phyloP scores from a whole-genome alignment of 1,140 invertebrate species.

The Saccostrea echinata region DNA sequence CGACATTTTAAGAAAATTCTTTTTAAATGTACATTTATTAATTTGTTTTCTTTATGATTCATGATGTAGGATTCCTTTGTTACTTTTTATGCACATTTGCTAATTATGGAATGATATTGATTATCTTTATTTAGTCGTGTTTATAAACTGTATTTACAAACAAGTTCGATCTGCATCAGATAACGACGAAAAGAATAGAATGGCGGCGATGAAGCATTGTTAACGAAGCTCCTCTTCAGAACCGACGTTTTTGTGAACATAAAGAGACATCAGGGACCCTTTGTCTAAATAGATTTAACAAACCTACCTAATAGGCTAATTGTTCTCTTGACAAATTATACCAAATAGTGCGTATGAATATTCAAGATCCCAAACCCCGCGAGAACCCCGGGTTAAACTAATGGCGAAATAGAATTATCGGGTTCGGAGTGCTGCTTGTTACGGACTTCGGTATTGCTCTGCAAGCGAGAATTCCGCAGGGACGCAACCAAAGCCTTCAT shows the following conservation, averaged over 20 bases:
- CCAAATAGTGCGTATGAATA: slow-evolving; percentile 57
- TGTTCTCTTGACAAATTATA: slow-evolving; percentile 57
- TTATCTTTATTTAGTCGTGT: slow-evolving; percentile 1
- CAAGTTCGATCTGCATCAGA: neutral
- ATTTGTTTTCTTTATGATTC: no score
- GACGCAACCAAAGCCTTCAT: slow-evolving; percentile 44
- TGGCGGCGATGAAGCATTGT: slow-evolving; percentile 3
- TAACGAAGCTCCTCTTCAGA: slow-evolving; percentile 33
- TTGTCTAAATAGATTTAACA: slow-evolving; percentile 60
- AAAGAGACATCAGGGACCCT: slow-evolving; percentile 46
- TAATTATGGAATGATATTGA: neutral
- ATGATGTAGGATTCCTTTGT: no score
- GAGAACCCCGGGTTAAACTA: slow-evolving; percentile 58
- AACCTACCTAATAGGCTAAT: slow-evolving; percentile 60
- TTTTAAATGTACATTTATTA: no score
- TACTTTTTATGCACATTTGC: neutral
- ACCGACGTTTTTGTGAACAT: slow-evolving; percentile 37
- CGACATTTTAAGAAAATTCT: no score
- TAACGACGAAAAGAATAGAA: slow-evolving; percentile 4
- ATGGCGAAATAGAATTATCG: slow-evolving; percentile 62
- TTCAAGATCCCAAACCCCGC: slow-evolving; percentile 57
- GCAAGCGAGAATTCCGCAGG: slow-evolving; percentile 49
- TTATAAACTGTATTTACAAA: slow-evolving; percentile 28
- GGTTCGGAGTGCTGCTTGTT: slow-evolving; percentile 54
- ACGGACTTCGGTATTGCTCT: slow-evolving; percentile 52